Evolutionary conservation across 1,140 invertebrate species (phyloP).

Genomic region (Chironomus tepperi): DNA sequence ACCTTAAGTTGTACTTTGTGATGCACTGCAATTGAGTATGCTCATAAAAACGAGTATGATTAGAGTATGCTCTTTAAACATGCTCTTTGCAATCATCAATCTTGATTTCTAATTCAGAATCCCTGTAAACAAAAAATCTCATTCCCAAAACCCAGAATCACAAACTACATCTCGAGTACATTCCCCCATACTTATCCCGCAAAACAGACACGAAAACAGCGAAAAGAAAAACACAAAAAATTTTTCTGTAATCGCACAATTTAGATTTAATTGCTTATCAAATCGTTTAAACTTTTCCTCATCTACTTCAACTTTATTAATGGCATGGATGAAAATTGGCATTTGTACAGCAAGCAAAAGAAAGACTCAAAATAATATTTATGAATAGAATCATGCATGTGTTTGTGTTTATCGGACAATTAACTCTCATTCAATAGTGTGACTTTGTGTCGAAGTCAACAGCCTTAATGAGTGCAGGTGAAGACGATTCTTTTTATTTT

Average conservation of each 20-base stretch:
- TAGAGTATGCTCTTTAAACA: too few species aligned
- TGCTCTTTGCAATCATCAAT: too few species aligned
- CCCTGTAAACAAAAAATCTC: too few species aligned
- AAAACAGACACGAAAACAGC: neutral
- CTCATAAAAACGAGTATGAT: too few species aligned
- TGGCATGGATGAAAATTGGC: constrained; percentile 3
- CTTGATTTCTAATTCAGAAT: too few species aligned
- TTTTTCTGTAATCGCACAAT: constrained; percentile 1
- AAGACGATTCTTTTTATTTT: neutral
- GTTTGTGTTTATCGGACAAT: constrained; percentile 6
- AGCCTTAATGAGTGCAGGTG: constrained; percentile 20
- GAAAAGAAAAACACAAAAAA: neutral
- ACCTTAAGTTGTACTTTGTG: too few species aligned
- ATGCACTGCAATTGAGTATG: too few species aligned
- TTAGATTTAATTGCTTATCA: constrained; percentile 14
- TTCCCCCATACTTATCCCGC: neutral
- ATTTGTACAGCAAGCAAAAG: neutral
- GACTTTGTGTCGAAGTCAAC: neutral
- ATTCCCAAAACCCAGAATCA: too few species aligned
- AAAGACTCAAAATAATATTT: neutral
- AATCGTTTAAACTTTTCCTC: neutral
- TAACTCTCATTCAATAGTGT: constrained; percentile 13
- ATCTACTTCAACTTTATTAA: neutral
- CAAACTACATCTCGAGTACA: too few species aligned
- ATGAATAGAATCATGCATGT: neutral